Evolutionary conservation across 2,797 vertebrate species (phyloP), one percentile per base, ranked within the genome.

Genomic region (Amphiprion clarkii): DNA sequence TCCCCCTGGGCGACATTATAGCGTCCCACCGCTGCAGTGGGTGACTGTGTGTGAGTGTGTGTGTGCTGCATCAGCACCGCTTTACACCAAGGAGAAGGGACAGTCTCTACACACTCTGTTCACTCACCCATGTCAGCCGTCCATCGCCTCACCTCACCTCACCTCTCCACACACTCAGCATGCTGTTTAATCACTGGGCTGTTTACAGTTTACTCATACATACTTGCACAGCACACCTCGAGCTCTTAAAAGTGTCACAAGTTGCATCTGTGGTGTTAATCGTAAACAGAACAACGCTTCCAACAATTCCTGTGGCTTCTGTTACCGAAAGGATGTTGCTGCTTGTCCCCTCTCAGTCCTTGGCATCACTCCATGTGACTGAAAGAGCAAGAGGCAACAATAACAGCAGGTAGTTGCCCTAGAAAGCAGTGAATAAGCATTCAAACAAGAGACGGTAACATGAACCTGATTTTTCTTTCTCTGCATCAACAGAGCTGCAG

Each of bases 11-110:
- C 67, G 58, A 87, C 78, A 84, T 80, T 87, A 84, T 31, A 81
- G 77, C 72, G 62, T 74, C 66, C 63, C 52, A 44, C 5, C 78
- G 64, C 79, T 85, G 88, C 87, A 78, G 68, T 52, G 65, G 77
- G 51, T 48, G 67, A 36, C 33, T 70, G 62, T 49, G 60, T 46
- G 59, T 60, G 59, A 33, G 59, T 81, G 74, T 58, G 57, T 57
- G 64, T 42, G 59, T 54, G 33, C 88, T 54, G 78, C 80, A 76
- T 85, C 88, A 87, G 88, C 88, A 83, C n/a, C 70, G 59, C 67
- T 78, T 78, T 65, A 73, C 74, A 83, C 73, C 61, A 52, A 81
- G 67, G 67, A 61, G 76, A 76, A 39, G 67, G 33, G 59, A 80
- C 81, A 75, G 29, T 56, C 19, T n/a, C 61, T 33, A 67, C 54